Percentiles rank a stretch among this genome's conserved stretches.
phyloP scores from a whole-genome alignment of 2,888 invertebrate genomes.

The Pandemis corylana region DNA sequence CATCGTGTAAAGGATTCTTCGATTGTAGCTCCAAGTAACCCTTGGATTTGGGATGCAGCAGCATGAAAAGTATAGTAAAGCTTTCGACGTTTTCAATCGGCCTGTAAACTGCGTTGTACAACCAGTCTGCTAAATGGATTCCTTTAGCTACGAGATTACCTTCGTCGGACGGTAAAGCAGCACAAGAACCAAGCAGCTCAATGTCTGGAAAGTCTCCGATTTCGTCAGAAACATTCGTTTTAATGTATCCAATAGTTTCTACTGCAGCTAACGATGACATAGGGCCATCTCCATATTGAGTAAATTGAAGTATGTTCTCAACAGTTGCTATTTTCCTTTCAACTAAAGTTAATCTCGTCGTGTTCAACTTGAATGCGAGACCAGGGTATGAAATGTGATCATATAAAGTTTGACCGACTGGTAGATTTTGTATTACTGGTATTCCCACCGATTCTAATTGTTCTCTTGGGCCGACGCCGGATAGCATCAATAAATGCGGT shows the following conservation, averaged over 20 bases:
- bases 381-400: constrained; percentile 88
- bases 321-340: constrained; percentile 63
- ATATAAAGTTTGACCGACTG: constrained; percentile 88
- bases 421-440: constrained; percentile 85
- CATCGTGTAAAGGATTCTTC: constrained; percentile 86
- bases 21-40: constrained; percentile 87
- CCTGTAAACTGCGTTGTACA: constrained; percentile 72
- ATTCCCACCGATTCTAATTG: constrained; percentile 85
- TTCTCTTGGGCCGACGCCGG: constrained; percentile 87
- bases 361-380: constrained; percentile 81
- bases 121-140: constrained; percentile 68
- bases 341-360: constrained; percentile 65
- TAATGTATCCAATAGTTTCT: constrained; percentile 85
- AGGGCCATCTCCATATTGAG: constrained; percentile 79
- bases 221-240: constrained; percentile 84
- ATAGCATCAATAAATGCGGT: constrained; percentile 89
- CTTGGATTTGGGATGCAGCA: constrained; percentile 86
- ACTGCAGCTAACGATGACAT: constrained; percentile 83
- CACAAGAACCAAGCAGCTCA: constrained; percentile 86
- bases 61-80: constrained; percentile 82
- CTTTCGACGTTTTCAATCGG: constrained; percentile 73
- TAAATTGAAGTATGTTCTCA: constrained; percentile 65
- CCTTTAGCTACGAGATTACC: constrained; percentile 75
- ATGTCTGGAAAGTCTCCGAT: constrained; percentile 86
- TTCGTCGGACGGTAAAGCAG: constrained; percentile 84